These are phyloP conservation scores for Leptinotarsa defecta DNA, from an alignment of 1,140 invertebrate species.

Conservation along the genomic window DNA sequence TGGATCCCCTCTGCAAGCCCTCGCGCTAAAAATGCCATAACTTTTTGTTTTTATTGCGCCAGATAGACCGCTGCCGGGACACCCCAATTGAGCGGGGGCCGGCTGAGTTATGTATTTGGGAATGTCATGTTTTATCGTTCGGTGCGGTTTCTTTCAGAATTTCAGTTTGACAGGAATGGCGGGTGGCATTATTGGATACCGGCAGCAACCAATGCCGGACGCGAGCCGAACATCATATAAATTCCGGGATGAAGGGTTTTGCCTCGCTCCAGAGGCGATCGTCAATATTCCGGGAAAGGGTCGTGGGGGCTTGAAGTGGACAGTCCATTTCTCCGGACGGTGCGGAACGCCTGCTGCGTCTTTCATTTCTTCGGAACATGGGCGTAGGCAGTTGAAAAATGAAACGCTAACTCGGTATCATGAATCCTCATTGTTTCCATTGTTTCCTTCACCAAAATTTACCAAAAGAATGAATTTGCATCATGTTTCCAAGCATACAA, in stretches of 20 bases:
- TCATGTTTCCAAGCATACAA: too few species aligned
- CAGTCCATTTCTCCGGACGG: conserved; percentile 49
- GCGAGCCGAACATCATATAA: conserved; percentile 52
- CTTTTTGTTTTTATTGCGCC: conserved; percentile 2
- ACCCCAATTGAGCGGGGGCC: neutral
- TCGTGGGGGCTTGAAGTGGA: conserved; percentile 41
- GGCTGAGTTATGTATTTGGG: conserved; percentile 14
- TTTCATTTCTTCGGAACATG: too few species aligned
- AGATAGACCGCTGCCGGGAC: neutral
- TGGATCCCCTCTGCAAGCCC: neutral
- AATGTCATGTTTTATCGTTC: conserved; percentile 48
- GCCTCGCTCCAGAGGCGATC: conserved; percentile 30
- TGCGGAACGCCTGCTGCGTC: conserved; percentile 24
- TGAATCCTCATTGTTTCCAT: too few species aligned
- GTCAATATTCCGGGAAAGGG: conserved; percentile 49
- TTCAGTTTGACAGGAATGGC: conserved; percentile 53
- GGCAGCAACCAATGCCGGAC: conserved; percentile 50
- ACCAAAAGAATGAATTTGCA: too few species aligned
- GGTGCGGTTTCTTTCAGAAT: conserved; percentile 51
- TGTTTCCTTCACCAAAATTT: too few species aligned
- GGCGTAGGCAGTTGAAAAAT: too few species aligned
- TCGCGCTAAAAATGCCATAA: conserved; percentile 6
- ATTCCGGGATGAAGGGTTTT: conserved; percentile 48
- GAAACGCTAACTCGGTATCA: too few species aligned
- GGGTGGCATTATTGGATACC: conserved; percentile 52